Base-by-base conservation (phyloP, 2,888 invertebrate genomes). In the Polietes domitor region DNA sequence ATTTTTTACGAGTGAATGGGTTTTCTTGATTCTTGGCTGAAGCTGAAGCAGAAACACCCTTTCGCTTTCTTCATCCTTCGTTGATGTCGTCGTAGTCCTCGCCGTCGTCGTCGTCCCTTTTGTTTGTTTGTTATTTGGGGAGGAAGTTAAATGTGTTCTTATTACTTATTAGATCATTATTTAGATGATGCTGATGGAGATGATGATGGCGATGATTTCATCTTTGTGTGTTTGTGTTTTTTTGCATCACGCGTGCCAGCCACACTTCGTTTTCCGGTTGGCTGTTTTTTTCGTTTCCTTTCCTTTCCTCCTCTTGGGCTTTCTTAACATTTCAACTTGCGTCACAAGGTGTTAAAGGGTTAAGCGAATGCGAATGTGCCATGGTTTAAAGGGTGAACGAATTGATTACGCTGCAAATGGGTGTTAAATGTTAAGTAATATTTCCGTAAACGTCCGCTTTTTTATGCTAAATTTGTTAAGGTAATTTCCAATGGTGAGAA, bases 381-480 rank as follows among this genome's bases (percentile, higher is more conserved):
- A 12, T 41, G 41, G 43, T 24, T 21, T 43, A 71, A 81, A 78
- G 75, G 81, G 81, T 77, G 72, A 78, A 76, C 76, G 43, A 84
- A 84, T 84, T 70, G 81, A 79, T 79, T 78, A 80, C 53, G 21
- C 26, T 63, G 17, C 61, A 80, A 80, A 85, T 84, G 86, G 87
- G 87, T 88, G 87, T 89, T 88, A 89, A 81, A 87, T 86, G 86
- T 87, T 88, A 86, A 87, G 87, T 88, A 90, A 90, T 90, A 88
- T 89, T 87, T 87, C 85, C 85, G 86, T 85, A 81, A 86, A 83
- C 77, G 61, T 24, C 75, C 71, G 78, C 63, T 37, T 65, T 26
- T 47, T 77, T 70, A 87, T 86, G 85, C 70, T 83, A 75, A 87
- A 86, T 86, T 86, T 86, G 85, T 86, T 82, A 76, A 17, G 28